Evolutionary conservation across 2,797 vertebrate genomes (phyloP), one percentile per base, ranked within the genome.

Genomic region (Linurgus olivaceus): DNA sequence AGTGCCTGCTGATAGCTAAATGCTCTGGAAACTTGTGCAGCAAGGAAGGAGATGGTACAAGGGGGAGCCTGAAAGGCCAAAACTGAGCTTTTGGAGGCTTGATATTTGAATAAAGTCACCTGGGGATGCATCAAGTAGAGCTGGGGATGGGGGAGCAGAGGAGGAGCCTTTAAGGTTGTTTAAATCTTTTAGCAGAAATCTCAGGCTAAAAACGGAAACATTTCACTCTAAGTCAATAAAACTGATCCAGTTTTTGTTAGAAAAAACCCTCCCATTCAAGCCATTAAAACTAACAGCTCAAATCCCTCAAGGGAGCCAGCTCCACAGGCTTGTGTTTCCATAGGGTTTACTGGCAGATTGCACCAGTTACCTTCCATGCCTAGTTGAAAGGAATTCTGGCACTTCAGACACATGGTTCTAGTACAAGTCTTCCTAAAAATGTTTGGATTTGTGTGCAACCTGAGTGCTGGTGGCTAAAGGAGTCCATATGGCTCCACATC

Each of bases 161-260:
- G 62, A 87, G 40, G 50, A 91, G 68, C 52, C 47, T 77, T 94
- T 26, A 77, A 94, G 33, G 42, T 80, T 54, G n/a, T 48, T 94
- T 83, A 86, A 96, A 65, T 83, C 21, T 82, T 96, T 91, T 80
- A 95, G 90, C 89, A 94, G 89, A 88, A 83, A 80, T 88, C 76
- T 94, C 54, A 62, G 83, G 57, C 65, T 94, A 72, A 80, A 88
- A 96, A 93, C 8, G 8, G 82, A 90, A 96, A 78, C 54, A 58
- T 91, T 95, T 95, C 57, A 75, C 61, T 83, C 52, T 55, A 77
- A 90, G 90, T 94, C 76, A 86, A 88, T 91, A 90, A 94, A 96
- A 96, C 86, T 58, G 84, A 94, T 96, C 57, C 73, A 90, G 54
- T 90, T 96, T 95, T 95, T 83, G 35, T 81, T 88, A 1, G 6